These are phyloP conservation scores for Dipodomys stephensi DNA, from an alignment of 2,113 vertebrate species.

Conservation along the genomic window DNA sequence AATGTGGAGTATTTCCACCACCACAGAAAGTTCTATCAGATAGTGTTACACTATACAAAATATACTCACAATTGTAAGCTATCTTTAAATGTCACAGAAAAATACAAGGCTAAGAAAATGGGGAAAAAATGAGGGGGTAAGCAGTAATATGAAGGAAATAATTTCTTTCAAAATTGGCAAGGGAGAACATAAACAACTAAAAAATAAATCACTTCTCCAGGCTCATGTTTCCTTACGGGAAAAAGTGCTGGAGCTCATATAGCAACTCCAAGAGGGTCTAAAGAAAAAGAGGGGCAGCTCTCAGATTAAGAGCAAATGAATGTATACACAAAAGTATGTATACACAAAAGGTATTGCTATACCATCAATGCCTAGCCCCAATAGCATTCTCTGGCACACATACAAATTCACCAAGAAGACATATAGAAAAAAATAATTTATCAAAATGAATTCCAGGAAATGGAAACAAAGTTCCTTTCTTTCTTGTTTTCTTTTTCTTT, in stretches of 20 bases:
- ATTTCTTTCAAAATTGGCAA: no score
- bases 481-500: no score
- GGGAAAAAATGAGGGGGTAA: not conserved
- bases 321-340: no score
- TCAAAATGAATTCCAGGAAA: no score
- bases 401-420: no score
- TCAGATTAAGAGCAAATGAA: no score
- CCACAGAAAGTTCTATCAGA: constrained; percentile 26
- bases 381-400: no score
- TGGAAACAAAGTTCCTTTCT: no score
- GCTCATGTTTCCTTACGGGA: not conserved
- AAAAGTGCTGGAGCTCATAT: constrained; percentile 13
- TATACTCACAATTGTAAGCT: constrained; percentile 4
- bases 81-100: constrained; percentile 41
- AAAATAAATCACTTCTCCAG: not conserved
- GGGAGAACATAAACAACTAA: not conserved
- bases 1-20: not conserved
- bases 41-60: not conserved
- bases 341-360: no score
- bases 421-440: no score
- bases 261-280: not conserved
- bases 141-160: no score
- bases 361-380: no score
- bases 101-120: constrained; percentile 7
- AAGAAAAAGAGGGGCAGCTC: not conserved